Conservation (phyloP, 2,113 vertebrate species). For the Cebus imitator region DNA sequence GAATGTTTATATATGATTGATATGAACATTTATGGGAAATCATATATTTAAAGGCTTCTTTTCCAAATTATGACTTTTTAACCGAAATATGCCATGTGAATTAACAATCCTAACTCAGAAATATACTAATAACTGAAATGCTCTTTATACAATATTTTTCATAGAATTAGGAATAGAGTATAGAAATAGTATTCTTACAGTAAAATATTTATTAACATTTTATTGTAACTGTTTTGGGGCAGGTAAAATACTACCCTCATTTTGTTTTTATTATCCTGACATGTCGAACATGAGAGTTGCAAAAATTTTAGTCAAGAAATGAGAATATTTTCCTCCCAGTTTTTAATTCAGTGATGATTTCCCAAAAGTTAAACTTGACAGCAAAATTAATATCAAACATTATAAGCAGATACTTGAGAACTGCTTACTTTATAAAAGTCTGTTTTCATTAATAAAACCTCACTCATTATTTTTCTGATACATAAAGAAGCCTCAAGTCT, state of each 20-base stretch:
- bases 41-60: not conserved
- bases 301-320: not conserved
- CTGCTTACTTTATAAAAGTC: not conserved
- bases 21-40: not conserved
- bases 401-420: not conserved
- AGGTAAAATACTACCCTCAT: not conserved
- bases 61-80: not conserved
- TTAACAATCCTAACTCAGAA: not conserved
- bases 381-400: not conserved
- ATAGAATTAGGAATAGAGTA: not conserved
- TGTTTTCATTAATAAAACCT: constrained; percentile 20
- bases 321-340: constrained; percentile 27
- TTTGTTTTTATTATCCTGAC: not conserved
- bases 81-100: not conserved
- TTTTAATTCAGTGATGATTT: constrained; percentile 55
- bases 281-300: not conserved
- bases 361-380: constrained; percentile 44
- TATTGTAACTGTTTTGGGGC: not conserved
- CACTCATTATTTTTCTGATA: not conserved
- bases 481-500: not conserved
- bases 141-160: not conserved
- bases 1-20: not conserved
- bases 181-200: not conserved
- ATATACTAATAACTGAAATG: not conserved
- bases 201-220: not conserved